Evolutionary conservation across 2,113 vertebrate genomes (phyloP).

Genomic region (Synodontis membranacea): DNA sequence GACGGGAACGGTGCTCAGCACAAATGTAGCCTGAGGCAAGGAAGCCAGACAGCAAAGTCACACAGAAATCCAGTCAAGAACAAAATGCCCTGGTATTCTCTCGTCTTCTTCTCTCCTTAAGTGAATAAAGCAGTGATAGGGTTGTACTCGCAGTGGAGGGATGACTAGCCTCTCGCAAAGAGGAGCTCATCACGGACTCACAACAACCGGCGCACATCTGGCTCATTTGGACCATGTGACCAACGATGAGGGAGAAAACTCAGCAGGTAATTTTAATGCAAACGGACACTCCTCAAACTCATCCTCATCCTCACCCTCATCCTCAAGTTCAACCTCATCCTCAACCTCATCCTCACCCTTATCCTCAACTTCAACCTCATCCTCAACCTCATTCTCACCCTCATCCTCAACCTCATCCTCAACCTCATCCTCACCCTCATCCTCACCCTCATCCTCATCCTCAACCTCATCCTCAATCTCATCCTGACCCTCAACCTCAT

Average conservation of each 20-base stretch:
- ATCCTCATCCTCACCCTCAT: no score
- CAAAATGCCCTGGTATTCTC: slow-evolving; percentile 4
- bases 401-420: no score
- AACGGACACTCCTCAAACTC: background rate
- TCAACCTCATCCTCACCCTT: no score
- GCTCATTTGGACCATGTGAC: slow-evolving; percentile 2
- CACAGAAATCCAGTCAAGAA: slow-evolving; percentile 19
- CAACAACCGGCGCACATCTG: slow-evolving; percentile 1
- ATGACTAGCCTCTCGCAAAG: background rate
- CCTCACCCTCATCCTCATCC: no score
- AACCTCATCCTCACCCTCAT: no score
- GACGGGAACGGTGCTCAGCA: slow-evolving; percentile 5
- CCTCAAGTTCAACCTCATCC: no score
- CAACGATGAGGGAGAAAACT: background rate
- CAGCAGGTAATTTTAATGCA: background rate
- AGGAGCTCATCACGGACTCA: background rate
- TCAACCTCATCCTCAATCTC: no score
- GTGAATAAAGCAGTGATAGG: slow-evolving; percentile 17
- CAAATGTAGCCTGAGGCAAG: slow-evolving; percentile 23
- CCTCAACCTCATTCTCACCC: no score
- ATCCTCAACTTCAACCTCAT: no score
- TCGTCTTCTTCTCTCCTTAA: background rate
- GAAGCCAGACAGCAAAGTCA: slow-evolving; percentile 33
- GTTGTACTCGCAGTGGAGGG: background rate
- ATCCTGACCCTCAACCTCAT: no score